phyloP scores from a whole-genome alignment of 2,113 vertebrate species.

The Bolborhynchus lineola region DNA sequence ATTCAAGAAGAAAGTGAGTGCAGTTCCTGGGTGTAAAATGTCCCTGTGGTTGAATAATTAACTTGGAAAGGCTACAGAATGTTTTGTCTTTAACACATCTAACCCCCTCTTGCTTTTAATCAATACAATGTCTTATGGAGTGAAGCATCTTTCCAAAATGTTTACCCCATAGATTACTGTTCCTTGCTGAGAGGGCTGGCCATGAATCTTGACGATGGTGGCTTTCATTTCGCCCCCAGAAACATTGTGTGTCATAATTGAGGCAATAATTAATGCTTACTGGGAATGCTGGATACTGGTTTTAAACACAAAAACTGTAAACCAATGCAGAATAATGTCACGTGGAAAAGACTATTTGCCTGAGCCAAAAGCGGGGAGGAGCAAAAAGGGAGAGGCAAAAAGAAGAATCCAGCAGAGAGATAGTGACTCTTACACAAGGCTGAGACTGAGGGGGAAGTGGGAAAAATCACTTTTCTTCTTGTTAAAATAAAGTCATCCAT shows the following conservation, averaged over 20 bases:
- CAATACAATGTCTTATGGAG: neutral
- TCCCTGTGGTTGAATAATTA: slow-evolving; percentile 25
- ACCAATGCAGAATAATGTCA: neutral
- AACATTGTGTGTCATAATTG: neutral
- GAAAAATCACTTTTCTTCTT: slow-evolving; percentile 45
- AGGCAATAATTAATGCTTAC: slow-evolving; percentile 13
- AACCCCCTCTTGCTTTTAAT: slow-evolving; percentile 21
- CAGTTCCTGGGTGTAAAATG: slow-evolving; percentile 28
- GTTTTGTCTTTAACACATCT: slow-evolving; percentile 15
- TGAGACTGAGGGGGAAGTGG: slow-evolving; percentile 21
- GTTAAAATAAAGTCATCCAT: slow-evolving; percentile 28
- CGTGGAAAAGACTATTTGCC: neutral
- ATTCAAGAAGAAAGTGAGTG: slow-evolving; percentile 36
- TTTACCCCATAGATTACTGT: neutral
- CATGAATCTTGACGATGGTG: neutral
- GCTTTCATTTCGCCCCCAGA: slow-evolving; percentile 9
- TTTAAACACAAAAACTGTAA: slow-evolving; percentile 30
- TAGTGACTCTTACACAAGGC: neutral
- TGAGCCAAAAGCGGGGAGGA: neutral
- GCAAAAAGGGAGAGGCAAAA: neutral
- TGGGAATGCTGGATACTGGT: neutral
- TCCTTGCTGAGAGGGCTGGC: neutral
- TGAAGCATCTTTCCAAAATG: slow-evolving; percentile 4
- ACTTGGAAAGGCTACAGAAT: slow-evolving; percentile 29
- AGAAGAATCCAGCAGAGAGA: neutral